Percentiles rank a stretch among this genome's conserved stretches.
These are phyloP conservation scores for Caenorhabditis doughertyi DNA, from an alignment of 2,888 invertebrate genomes.

Conservation along the genomic window DNA sequence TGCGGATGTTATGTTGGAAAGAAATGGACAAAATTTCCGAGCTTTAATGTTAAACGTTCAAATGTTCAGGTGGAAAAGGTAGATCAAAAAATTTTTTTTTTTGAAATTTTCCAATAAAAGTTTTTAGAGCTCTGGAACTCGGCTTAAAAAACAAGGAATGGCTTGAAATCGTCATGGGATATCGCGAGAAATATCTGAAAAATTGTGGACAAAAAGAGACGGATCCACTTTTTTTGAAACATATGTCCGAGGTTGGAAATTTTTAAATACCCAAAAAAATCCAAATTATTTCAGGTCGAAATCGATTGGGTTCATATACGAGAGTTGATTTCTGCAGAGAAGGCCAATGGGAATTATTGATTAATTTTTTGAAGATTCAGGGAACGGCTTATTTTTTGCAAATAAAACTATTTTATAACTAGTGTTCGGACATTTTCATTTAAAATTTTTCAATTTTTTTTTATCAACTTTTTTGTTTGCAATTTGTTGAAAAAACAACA, in stretches of 20 bases:
- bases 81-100: background rate
- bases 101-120: background rate
- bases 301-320: slow-evolving; percentile 85
- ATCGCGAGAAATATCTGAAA: slow-evolving; percentile 87
- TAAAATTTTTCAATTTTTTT: too few species aligned
- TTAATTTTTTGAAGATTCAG: too few species aligned
- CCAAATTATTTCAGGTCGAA: slow-evolving; percentile 82
- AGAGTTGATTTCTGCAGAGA: slow-evolving; percentile 83
- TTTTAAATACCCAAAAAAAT: background rate
- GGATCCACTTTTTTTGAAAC: slow-evolving; percentile 79
- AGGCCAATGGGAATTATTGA: slow-evolving; percentile 49
- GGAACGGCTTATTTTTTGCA: too few species aligned
- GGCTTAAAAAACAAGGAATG: slow-evolving; percentile 88
- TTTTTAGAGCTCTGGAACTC: slow-evolving; percentile 87
- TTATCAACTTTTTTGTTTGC: too few species aligned
- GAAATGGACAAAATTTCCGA: slow-evolving; percentile 85
- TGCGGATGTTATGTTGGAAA: slow-evolving; percentile 88
- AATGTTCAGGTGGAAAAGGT: slow-evolving; percentile 89
- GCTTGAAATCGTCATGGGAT: slow-evolving; percentile 88
- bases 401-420: too few species aligned
- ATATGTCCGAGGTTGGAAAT: slow-evolving; percentile 70
- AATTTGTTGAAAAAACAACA: too few species aligned
- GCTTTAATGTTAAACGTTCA: slow-evolving; percentile 88
- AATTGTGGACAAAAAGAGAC: slow-evolving; percentile 84
- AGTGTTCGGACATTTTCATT: too few species aligned